phyloP scores from a whole-genome alignment of 2,888 invertebrate genomes.

The Diarsia brunnea region DNA sequence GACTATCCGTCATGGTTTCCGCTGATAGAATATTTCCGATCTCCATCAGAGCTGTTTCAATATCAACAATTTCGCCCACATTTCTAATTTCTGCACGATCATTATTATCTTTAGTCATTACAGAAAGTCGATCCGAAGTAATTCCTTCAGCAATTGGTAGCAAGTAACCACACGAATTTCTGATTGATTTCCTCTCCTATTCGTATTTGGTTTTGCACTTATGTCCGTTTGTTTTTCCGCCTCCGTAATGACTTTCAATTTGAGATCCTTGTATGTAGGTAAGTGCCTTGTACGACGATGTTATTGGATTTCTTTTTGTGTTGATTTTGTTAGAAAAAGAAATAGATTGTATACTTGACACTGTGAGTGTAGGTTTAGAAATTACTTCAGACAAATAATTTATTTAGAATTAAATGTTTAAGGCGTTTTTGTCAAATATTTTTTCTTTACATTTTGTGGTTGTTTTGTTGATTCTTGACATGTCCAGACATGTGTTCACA shows the following conservation, averaged over 20 bases:
- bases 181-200: conserved; percentile 49
- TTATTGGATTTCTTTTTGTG: conserved; percentile 43
- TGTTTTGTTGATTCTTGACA: not conserved
- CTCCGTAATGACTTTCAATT: conserved; percentile 61
- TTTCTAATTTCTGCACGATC: conserved; percentile 5
- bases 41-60: not conserved
- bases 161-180: conserved; percentile 35
- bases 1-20: not conserved
- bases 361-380: conserved; percentile 8
- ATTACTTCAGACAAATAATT: conserved; percentile 5
- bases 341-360: conserved; percentile 26
- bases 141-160: conserved; percentile 29
- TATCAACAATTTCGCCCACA: not conserved
- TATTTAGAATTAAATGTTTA: not conserved
- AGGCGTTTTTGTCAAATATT: not conserved
- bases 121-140: not conserved
- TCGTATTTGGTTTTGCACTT: conserved; percentile 62
- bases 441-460: not conserved
- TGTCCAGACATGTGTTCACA: not conserved
- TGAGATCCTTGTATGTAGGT: conserved; percentile 45
- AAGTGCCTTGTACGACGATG: conserved; percentile 41
- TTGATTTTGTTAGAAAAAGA: conserved; percentile 11
- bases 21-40: not conserved
- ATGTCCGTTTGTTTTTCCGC: conserved; percentile 57
- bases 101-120: conserved; percentile 4